Evolutionary conservation across 2,797 vertebrate species (phyloP).

Genomic region (Ispidina lecontei): DNA sequence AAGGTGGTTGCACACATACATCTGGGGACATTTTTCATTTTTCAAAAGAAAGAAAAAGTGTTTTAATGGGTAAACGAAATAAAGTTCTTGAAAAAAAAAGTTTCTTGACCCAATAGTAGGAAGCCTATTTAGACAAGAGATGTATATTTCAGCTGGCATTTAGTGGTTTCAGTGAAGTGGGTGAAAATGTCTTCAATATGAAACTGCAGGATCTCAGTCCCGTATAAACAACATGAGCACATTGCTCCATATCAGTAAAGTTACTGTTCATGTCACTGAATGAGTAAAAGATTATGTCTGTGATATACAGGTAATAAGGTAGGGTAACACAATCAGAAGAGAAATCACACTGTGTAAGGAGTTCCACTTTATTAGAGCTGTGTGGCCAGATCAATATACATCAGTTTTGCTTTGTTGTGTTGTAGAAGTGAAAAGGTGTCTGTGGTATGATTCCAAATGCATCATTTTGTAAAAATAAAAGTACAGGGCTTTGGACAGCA

Average conservation of each 20-base stretch:
- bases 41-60: background rate
- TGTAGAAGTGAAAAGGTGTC: background rate
- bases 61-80: background rate
- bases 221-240: background rate
- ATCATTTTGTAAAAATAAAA: background rate
- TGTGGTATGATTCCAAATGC: background rate
- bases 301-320: background rate
- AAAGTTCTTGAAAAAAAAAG: background rate
- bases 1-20: background rate
- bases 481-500: background rate
- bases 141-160: background rate
- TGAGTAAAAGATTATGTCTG: background rate
- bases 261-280: background rate
- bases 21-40: background rate
- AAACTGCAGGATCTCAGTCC: background rate
- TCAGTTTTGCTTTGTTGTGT: constrained; percentile 18
- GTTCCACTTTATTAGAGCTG: background rate
- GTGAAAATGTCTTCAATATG: background rate
- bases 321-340: background rate
- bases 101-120: background rate
- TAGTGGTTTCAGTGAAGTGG: background rate
- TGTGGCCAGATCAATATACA: background rate
- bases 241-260: background rate
- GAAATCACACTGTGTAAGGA: background rate
- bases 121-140: background rate